Evolutionary conservation across 2,888 invertebrate genomes (phyloP).

Genomic region (Drosophila mimetica): DNA sequence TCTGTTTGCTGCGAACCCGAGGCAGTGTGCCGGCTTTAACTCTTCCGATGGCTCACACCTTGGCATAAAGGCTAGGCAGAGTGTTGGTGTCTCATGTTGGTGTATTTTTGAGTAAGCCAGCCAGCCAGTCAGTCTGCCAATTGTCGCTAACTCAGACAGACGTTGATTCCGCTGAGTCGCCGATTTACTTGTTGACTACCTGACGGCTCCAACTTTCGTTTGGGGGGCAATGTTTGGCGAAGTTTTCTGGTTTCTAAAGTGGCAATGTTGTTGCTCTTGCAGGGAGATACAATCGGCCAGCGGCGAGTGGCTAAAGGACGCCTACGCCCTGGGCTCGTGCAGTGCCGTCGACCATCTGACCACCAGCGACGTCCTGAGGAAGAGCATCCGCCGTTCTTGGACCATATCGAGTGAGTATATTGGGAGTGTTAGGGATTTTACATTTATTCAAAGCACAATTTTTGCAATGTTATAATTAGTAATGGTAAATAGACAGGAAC

Average conservation of each 20-base stretch:
- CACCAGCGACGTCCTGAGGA: conserved; percentile 88
- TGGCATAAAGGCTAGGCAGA: not conserved
- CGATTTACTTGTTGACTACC: conserved; percentile 16
- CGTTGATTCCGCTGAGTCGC: conserved; percentile 35
- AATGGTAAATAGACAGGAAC: too few relatives aligned
- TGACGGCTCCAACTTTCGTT: not conserved
- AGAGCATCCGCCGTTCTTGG: conserved; percentile 89
- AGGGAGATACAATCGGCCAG: conserved; percentile 89
- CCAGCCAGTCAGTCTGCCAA: conserved; percentile 58
- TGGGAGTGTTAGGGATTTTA: too few relatives aligned
- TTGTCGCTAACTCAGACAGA: conserved; percentile 53
- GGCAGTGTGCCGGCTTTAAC: conserved; percentile 31
- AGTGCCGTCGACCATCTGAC: conserved; percentile 85
- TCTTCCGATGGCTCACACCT: conserved; percentile 29
- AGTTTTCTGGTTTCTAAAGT: conserved; percentile 76
- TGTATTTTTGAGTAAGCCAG: conserved; percentile 36
- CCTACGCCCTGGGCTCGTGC: conserved; percentile 86
- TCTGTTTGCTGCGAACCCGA: conserved; percentile 14
- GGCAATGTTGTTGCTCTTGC: conserved; percentile 83
- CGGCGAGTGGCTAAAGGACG: conserved; percentile 89
- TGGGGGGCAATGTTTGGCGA: conserved; percentile 51
- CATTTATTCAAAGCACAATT: too few relatives aligned
- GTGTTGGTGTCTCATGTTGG: conserved; percentile 37
- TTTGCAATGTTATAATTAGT: too few relatives aligned
- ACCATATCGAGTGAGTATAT: conserved; percentile 89